A percentile compares a stretch with the other conserved stretches of the same genome.
phyloP scores from a whole-genome alignment of 1,140 invertebrate species.

The Trachelipus rathkii region DNA sequence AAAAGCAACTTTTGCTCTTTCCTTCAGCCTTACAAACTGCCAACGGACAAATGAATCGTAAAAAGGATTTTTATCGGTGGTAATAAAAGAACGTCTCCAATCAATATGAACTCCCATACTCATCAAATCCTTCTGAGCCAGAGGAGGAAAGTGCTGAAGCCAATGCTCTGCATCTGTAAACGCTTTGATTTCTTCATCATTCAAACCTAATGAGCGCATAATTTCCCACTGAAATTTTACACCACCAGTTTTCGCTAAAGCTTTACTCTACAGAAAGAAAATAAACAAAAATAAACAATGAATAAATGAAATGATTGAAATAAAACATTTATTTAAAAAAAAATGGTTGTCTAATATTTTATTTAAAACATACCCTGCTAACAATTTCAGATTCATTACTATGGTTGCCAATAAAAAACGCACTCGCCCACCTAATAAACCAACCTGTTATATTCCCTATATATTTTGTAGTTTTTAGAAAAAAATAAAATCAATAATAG shows the following conservation, averaged over 20 bases:
- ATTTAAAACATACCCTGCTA: too few species aligned
- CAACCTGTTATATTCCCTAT: too few species aligned
- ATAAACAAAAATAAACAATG: not conserved
- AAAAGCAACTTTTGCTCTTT: constrained; percentile 85
- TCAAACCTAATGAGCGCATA: constrained; percentile 86
- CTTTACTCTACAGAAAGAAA: constrained; percentile 71
- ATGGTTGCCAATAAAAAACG: too few species aligned
- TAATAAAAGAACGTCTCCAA: constrained; percentile 95
- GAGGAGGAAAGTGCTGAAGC: constrained; percentile 93
- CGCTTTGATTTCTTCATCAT: constrained; percentile 83
- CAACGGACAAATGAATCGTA: constrained; percentile 97
- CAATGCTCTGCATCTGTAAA: constrained; percentile 91
- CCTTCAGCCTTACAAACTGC: constrained; percentile 89
- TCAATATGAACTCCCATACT: constrained; percentile 64
- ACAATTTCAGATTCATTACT: too few species aligned
- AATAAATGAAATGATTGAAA: too few species aligned
- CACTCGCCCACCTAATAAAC: too few species aligned
- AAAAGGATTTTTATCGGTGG: constrained; percentile 95
- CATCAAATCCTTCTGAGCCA: constrained; percentile 58
- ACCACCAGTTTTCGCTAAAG: constrained; percentile 81
- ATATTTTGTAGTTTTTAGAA: too few species aligned
- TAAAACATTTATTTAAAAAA: too few species aligned
- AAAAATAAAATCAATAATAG: too few species aligned
- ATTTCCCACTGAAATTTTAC: constrained; percentile 99
- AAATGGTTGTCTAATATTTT: too few species aligned